Percentiles rank a stretch among this genome's conserved stretches.
phyloP scores from a whole-genome alignment of 2,113 vertebrate genomes.

The Istiophorus platypterus region DNA sequence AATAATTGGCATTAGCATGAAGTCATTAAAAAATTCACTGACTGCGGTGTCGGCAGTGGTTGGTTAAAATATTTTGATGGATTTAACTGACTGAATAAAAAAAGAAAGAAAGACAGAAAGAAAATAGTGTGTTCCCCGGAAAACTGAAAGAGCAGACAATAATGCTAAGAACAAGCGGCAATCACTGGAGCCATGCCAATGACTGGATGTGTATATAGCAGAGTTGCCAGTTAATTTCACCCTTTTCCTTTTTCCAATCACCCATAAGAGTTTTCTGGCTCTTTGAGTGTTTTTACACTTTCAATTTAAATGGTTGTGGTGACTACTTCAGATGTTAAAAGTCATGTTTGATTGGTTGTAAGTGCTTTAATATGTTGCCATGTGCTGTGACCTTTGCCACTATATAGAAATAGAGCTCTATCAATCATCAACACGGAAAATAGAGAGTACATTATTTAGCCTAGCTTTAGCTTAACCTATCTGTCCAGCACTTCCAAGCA shows the following conservation, averaged over 20 bases:
- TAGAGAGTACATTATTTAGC: background rate
- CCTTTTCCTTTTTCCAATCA: constrained; percentile 16
- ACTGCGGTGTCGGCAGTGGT: constrained; percentile 24
- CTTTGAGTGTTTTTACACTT: constrained; percentile 23
- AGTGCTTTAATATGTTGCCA: constrained; percentile 1
- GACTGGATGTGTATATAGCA: constrained; percentile 33
- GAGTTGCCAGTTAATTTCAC: constrained; percentile 38
- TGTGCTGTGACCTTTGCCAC: background rate
- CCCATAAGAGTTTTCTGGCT: constrained; percentile 6
- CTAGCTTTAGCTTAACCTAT: background rate
- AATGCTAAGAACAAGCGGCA: constrained; percentile 45
- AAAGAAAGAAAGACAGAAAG: constrained; percentile 12
- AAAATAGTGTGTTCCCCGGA: background rate
- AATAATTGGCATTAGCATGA: constrained; percentile 65
- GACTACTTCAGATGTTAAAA: constrained; percentile 13
- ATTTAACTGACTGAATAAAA: constrained; percentile 32
- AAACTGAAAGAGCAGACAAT: constrained; percentile 36
- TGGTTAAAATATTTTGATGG: constrained; percentile 27
- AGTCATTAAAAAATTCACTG: constrained; percentile 58
- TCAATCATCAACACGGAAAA: background rate
- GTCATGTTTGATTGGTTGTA: constrained; percentile 7
- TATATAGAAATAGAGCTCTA: background rate
- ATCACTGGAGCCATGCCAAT: constrained; percentile 32
- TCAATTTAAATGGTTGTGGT: constrained; percentile 19
- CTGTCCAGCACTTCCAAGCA: background rate